Base-by-base conservation (phyloP, 2,888 invertebrate genomes). In the Agrilus mali region DNA sequence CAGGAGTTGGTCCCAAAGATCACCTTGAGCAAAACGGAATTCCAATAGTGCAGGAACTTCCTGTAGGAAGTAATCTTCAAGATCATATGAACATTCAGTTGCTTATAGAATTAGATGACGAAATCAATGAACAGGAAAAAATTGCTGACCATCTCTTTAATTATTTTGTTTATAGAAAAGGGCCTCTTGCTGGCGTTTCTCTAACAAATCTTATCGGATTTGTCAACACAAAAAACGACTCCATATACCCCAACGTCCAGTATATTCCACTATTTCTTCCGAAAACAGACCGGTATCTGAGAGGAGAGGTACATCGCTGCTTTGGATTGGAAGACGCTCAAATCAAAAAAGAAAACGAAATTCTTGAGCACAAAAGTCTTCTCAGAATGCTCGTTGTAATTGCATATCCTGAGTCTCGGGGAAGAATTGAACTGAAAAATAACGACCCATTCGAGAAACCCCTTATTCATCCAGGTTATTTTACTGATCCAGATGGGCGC, bases 391-490 rank as follows among this genome's bases (percentile, higher is more conserved):
- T 27, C 8, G 10, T 27, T 27, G 10, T 8, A 3, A 27, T 10
- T 10, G 5, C 27, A 27, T 27, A 27, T 10, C 73, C 73, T 0
- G 68, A 70, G 58, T 73, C 74, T 1, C 66, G 64, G 35, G 78
- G 79, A 13, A 56, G 57, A 45, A 55, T 85, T 5, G 64, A 66
- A 45, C 58, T 84, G 6, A 58, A 60, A 33, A 72, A 74, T 1
- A 60, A 59, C 1, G 60, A 82, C 57, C 78, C 80, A 0, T 60
- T 65, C 31, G 73, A 76, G 7, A 62, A 71, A 38, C 82, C 82
- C 0, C 53, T 68, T 16, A 74, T 84, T 33, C 67, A 74, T 53
- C 69, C 78, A 1, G 78, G 80, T 54, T 82, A 82, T 58, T 69
- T 83, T 16, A 57, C 65, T 1, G 69, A 78, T 13, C 56, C 61